Conservation (phyloP, 2,113 vertebrate species). For the Octodon degus region DNA sequence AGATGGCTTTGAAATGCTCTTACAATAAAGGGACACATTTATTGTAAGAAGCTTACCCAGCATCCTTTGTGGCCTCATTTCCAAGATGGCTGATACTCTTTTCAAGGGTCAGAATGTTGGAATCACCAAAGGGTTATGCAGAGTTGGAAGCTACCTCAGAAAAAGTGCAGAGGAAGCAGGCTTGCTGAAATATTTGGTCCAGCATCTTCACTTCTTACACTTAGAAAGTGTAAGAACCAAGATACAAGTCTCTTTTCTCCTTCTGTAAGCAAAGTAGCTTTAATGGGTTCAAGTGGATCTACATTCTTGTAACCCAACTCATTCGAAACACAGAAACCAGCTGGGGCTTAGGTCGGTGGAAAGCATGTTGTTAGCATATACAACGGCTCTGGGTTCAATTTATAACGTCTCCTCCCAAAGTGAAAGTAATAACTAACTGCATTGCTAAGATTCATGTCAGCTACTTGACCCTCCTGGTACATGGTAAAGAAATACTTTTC, state of each 20-base stretch:
- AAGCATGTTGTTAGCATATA: neutral
- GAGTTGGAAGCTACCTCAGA: slow-evolving; percentile 2
- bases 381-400: neutral
- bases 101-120: slow-evolving; percentile 6
- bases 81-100: slow-evolving; percentile 51
- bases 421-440: slow-evolving; percentile 19
- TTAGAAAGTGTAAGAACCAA: slow-evolving; percentile 36
- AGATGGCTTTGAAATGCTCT: slow-evolving; percentile 74
- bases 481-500: slow-evolving; percentile 56
- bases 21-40: slow-evolving; percentile 43
- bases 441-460: neutral
- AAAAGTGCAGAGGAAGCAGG: neutral
- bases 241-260: neutral
- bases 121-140: slow-evolving; percentile 37
- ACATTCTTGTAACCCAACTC: slow-evolving; percentile 4
- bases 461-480: neutral
- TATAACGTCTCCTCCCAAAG: neutral
- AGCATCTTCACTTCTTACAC: neutral
- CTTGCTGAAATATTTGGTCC: neutral
- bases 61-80: slow-evolving; percentile 11
- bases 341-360: neutral
- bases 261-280: neutral
- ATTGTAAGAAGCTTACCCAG: slow-evolving; percentile 27
- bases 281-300: neutral
- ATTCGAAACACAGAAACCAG: slow-evolving; percentile 18